These are phyloP conservation scores for Vanessa cardui DNA, from an alignment of 2,888 invertebrate genomes.

Conservation along the genomic window DNA sequence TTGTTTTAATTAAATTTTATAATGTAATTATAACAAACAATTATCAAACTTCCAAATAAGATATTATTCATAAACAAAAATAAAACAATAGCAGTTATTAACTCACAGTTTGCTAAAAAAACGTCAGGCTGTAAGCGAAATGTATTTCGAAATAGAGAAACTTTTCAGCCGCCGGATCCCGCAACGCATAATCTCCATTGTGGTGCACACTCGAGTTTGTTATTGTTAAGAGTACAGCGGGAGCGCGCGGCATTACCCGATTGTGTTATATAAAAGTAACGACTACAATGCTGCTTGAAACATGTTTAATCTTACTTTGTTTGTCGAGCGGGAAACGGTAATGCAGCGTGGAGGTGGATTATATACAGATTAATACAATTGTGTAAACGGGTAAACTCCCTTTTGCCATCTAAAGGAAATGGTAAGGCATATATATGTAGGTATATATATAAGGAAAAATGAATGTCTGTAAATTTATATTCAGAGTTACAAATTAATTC, in stretches of 20 bases:
- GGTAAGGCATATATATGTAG: too few relatives aligned
- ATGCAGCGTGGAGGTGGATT: slow-evolving; percentile 8
- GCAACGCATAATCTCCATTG: slow-evolving; percentile 19
- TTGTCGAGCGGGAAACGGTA: slow-evolving; percentile 11
- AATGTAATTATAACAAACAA: too few relatives aligned
- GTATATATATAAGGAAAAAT: too few relatives aligned
- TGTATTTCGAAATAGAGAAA: neutral
- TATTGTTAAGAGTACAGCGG: slow-evolving; percentile 14
- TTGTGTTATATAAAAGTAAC: slow-evolving; percentile 24
- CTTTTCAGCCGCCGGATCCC: neutral
- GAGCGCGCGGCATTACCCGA: slow-evolving; percentile 17
- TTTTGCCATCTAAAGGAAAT: neutral
- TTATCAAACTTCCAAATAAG: too few relatives aligned
- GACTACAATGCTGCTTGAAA: slow-evolving; percentile 18
- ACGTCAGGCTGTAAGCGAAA: neutral
- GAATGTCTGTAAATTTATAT: too few relatives aligned
- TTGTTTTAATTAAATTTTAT: too few relatives aligned
- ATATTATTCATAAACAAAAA: too few relatives aligned
- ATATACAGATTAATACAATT: neutral
- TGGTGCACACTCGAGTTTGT: slow-evolving; percentile 12
- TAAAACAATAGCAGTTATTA: too few relatives aligned
- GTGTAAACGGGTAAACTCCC: neutral
- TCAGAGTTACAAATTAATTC: too few relatives aligned
- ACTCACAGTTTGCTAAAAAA: too few relatives aligned
- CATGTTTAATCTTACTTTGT: slow-evolving; percentile 27